phyloP scores from a whole-genome alignment of 2,797 vertebrate species.

The Myotis daubentonii region DNA sequence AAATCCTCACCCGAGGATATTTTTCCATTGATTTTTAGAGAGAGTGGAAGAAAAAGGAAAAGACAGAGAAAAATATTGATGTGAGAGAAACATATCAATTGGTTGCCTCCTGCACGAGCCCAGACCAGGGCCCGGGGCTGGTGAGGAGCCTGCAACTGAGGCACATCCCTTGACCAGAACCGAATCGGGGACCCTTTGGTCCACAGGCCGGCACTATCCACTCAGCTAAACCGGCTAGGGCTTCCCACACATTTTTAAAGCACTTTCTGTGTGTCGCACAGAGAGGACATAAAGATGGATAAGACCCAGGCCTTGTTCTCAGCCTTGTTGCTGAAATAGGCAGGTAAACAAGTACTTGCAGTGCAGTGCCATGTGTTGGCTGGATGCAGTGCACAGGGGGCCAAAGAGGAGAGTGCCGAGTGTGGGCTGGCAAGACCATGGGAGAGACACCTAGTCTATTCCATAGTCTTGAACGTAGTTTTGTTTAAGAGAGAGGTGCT shows the following conservation, averaged over 20 bases:
- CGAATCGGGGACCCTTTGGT: background rate
- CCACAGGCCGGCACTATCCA: background rate
- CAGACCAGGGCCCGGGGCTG: background rate
- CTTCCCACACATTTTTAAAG: background rate
- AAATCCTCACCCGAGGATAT: background rate
- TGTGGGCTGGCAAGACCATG: background rate
- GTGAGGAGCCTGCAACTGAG: no score
- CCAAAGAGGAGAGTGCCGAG: background rate
- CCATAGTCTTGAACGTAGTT: background rate
- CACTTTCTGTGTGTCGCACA: background rate
- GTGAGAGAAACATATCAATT: background rate
- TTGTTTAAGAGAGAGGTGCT: background rate
- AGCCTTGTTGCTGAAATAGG: background rate
- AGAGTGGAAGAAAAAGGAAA: background rate
- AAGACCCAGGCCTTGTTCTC: background rate
- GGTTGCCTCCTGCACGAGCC: background rate
- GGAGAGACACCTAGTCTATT: background rate
- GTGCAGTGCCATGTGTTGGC: background rate
- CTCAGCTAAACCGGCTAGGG: background rate
- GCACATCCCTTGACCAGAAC: no score
- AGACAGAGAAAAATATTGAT: background rate
- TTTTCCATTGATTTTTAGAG: background rate
- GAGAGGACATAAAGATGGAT: background rate
- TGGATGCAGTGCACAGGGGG: background rate
- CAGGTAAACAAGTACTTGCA: background rate